Conservation (phyloP, 2,113 vertebrate species). For the Falco punctatus region DNA sequence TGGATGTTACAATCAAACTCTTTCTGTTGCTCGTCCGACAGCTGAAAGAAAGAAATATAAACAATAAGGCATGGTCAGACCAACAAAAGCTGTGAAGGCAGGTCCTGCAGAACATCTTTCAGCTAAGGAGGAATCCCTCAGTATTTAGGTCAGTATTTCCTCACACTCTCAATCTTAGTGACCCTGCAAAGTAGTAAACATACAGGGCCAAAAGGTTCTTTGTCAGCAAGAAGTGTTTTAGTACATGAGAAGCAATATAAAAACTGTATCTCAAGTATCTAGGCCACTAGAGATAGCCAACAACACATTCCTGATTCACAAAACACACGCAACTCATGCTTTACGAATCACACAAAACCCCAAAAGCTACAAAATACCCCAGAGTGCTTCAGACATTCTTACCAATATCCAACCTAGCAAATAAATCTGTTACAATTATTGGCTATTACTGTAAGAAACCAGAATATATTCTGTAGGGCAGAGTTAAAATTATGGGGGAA, state of each 20-base stretch:
- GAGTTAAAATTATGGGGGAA: background rate
- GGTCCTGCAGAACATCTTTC: background rate
- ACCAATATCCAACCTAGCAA: background rate
- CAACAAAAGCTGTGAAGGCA: background rate
- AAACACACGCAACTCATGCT: background rate
- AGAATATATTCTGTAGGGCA: background rate
- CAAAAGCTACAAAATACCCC: background rate
- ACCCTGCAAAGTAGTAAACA: background rate
- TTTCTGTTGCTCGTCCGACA: slow-evolving; percentile 97
- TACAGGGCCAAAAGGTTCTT: background rate
- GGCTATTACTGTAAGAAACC: background rate
- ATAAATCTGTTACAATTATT: background rate
- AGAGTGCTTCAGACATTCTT: background rate
- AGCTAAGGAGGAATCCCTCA: background rate
- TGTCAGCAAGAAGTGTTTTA: background rate
- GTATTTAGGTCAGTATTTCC: background rate
- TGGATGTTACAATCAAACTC: slow-evolving; percentile 97
- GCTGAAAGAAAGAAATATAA: slow-evolving; percentile 74
- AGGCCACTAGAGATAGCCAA: background rate
- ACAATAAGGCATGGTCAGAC: background rate
- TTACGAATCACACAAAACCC: background rate
- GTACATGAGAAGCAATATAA: background rate
- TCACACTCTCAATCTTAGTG: background rate
- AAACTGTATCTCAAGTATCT: background rate
- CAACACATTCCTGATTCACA: background rate